These are phyloP conservation scores for Daktulosphaira vitifoliae DNA, from an alignment of 1,140 invertebrate species.

Conservation along the genomic window DNA sequence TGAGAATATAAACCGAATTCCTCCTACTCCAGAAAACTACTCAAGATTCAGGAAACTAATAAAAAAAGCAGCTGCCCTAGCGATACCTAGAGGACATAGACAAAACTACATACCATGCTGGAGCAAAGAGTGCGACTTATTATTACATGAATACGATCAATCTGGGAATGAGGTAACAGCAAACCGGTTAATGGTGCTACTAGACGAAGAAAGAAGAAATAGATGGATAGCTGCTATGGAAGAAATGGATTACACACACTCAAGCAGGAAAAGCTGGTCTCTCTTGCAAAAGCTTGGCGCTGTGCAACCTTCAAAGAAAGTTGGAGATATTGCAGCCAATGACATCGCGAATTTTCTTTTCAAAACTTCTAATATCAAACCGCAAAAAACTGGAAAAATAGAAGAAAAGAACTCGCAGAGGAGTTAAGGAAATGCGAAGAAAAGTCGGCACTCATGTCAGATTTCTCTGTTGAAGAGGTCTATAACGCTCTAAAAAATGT, in stretches of 20 bases:
- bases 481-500: background rate
- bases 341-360: no score
- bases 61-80: background rate
- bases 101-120: background rate
- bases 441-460: background rate
- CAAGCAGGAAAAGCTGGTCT: constrained; percentile 13
- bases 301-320: background rate
- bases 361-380: constrained; percentile 1
- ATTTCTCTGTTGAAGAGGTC: background rate
- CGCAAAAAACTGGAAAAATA: background rate
- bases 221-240: constrained; percentile 8
- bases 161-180: background rate
- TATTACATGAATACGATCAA: background rate
- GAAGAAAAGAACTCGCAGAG: background rate
- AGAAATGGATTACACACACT: constrained; percentile 1
- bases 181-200: background rate
- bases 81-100: background rate
- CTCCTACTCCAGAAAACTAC: background rate
- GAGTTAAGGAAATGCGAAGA: background rate
- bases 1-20: background rate
- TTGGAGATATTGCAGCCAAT: background rate
- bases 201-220: constrained; percentile 3
- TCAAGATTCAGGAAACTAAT: background rate
- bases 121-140: background rate
- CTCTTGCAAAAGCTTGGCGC: background rate